Conservation (phyloP, 2,888 invertebrate genomes). For the Drosophila nr. perissopoda region DNA sequence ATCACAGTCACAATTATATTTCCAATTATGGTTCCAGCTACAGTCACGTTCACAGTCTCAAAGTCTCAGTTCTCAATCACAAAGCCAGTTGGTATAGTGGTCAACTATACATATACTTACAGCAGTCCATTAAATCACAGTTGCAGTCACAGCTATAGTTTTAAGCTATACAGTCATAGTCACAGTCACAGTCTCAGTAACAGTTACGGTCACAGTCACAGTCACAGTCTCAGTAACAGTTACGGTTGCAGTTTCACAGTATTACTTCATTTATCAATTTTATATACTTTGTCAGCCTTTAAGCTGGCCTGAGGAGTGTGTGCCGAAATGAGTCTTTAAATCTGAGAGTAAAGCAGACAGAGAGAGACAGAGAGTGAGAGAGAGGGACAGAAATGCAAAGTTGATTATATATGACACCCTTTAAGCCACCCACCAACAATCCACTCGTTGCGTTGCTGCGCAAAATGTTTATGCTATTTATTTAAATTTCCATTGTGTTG, state of each 20-base stretch:
- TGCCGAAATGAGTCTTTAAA: slow-evolving; percentile 25
- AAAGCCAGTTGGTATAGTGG: not conserved
- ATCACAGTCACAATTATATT: not conserved
- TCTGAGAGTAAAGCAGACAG: not conserved
- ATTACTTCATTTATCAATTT: slow-evolving; percentile 57
- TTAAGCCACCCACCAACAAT: not conserved
- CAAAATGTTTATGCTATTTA: slow-evolving; percentile 69
- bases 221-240: not conserved
- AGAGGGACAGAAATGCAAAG: slow-evolving; percentile 9
- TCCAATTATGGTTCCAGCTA: not conserved
- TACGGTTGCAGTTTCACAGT: slow-evolving; percentile 4
- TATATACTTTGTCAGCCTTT: slow-evolving; percentile 42
- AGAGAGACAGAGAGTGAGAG: not conserved
- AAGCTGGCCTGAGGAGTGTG: slow-evolving; percentile 15
- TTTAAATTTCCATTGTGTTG: slow-evolving; percentile 65
- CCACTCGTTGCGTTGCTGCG: slow-evolving; percentile 35
- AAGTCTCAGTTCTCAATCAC: not conserved
- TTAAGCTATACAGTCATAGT: not conserved
- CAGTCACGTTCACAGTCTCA: not conserved
- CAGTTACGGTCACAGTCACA: not conserved
- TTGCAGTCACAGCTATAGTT: not conserved
- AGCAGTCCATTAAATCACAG: not conserved
- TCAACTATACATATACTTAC: not conserved
- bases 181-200: slow-evolving; percentile 6
- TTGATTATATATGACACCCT: slow-evolving; percentile 48